Evolutionary conservation across 2,113 vertebrate species (phyloP).

Genomic region (Dipodomys merriami): DNA sequence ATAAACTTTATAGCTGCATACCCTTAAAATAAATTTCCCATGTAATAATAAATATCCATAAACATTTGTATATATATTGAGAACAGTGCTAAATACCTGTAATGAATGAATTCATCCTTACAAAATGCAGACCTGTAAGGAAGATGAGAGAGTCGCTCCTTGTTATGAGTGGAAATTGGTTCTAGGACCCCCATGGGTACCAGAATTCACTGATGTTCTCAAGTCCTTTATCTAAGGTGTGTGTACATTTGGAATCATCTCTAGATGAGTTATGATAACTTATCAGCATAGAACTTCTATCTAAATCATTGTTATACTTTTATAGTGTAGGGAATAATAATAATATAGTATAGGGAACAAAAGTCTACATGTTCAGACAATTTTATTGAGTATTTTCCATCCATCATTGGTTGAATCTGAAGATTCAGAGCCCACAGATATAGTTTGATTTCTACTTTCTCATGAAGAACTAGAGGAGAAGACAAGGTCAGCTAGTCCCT

Average conservation of each 20-base stretch:
- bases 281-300: neutral
- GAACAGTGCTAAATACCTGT: neutral
- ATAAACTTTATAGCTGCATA: no score
- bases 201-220: neutral
- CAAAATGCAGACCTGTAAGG: neutral
- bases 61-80: neutral
- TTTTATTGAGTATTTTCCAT: neutral
- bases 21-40: neutral
- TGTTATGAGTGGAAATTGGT: neutral
- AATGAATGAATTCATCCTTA: neutral
- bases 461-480: neutral
- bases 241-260: neutral
- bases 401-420: neutral
- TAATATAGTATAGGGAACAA: neutral
- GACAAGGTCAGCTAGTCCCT: neutral
- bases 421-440: neutral
- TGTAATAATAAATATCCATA: neutral
- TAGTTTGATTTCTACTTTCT: neutral
- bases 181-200: neutral
- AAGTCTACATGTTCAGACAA: neutral
- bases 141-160: neutral
- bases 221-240: neutral
- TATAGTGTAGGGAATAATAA: neutral
- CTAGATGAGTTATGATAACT: neutral
- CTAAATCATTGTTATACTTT: neutral